Base-by-base conservation (phyloP, 2,113 vertebrate genomes). In the Cranoglanis bouderius region DNA sequence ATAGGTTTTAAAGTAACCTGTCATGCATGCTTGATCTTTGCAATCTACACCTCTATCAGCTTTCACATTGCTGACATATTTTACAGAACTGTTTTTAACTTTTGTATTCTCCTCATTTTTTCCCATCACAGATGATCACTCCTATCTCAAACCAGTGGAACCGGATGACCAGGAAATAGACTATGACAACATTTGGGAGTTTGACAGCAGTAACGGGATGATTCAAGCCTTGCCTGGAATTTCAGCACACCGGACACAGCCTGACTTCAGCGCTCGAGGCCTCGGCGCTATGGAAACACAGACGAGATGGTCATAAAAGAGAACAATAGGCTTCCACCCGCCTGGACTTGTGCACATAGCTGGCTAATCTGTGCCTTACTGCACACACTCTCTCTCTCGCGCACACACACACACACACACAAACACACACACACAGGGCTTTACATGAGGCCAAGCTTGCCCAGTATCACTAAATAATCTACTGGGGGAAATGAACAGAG, bases 151-250 rank as follows among this genome's bases (percentile, higher is more conserved):
- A 91, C 95, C 94, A 82, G 90, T 88, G 21, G 95, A 95, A 82
- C 94, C 95, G 91, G 95, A 96, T 92, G 95, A 96, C 93, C 95
- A 95, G 95, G 95, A 96, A 94, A 90, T 95, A 75, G 95, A 96
- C 93, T 96, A 96, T 93, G 96, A 96, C 92, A 96, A 96, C 94
- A 96, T 96, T 93, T 96, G 96, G 96, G 95, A 95, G 89, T 93
- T 91, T n/a, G 90, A 95, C 89, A 87, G 83, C 67, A 91, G 94
- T 92, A 92, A 91, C n/a, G 91, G 92, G 88, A 95, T 96, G 94
- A 94, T 93, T 93, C 95, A 94, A 93, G 91, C 92, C 72, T 81
- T 90, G 93, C 72, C 93, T 93, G 94, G 93, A 93, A 95, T 96
- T 94, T 93, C 93, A 43, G 88, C 95, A 94, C 95, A 95, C 91